phyloP scores from a whole-genome alignment of 2,113 vertebrate species.

The Cyprinus carpio region DNA sequence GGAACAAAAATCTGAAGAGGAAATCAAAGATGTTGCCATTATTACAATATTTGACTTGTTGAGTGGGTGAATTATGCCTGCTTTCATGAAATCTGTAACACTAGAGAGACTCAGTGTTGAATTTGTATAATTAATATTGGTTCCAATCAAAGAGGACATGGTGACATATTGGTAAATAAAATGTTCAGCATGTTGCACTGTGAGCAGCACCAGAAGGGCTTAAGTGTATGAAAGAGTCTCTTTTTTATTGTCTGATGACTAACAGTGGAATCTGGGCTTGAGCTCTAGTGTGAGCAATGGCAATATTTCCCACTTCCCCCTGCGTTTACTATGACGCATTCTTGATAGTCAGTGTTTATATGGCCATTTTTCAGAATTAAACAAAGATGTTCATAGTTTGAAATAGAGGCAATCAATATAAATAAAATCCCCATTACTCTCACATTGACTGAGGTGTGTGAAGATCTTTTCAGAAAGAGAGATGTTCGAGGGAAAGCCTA shows the following conservation, averaged over 20 bases:
- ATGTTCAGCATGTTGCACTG: neutral
- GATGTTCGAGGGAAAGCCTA: constrained; percentile 50
- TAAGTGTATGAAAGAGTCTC: neutral
- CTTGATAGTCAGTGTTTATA: constrained; percentile 50
- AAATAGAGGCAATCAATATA: constrained; percentile 50
- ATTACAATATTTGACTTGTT: neutral
- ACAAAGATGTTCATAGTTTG: constrained; percentile 45
- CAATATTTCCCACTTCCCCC: constrained; percentile 29
- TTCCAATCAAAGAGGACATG: neutral
- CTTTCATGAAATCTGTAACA: neutral
- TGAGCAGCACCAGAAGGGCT: neutral
- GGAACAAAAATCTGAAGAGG: neutral
- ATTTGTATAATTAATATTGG: neutral
- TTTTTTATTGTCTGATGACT: constrained; percentile 32
- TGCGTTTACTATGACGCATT: constrained; percentile 41
- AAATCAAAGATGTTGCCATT: neutral
- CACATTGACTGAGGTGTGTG: constrained; percentile 36
- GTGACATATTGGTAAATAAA: neutral
- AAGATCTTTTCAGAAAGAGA: constrained; percentile 50
- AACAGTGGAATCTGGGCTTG: constrained; percentile 44
- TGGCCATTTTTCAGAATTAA: constrained; percentile 21
- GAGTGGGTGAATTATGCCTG: neutral
- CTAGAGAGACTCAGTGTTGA: neutral
- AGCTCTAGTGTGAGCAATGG: constrained; percentile 40
- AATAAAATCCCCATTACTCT: constrained; percentile 47